Base-by-base conservation (phyloP, 2,113 vertebrate genomes). In the Pogonocichla stellata region DNA sequence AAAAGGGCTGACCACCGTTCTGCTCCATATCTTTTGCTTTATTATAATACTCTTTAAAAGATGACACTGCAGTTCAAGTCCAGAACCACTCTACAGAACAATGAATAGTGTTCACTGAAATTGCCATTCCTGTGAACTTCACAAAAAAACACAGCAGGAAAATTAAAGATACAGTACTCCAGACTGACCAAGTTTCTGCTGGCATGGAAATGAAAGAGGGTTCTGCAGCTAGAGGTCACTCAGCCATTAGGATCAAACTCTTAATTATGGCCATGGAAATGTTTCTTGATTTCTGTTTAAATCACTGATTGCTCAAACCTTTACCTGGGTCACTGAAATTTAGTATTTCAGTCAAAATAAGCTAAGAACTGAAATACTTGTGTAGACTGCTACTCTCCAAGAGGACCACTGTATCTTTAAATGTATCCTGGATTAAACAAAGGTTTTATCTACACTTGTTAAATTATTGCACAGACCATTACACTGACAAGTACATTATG, bases 31-130 rank as follows among this genome's bases (percentile, higher is more conserved):
- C 94, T 97, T 96, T 96, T 93, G 88, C 88, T 97, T 97, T 97
- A 97, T 97, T 97, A 25, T 78, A 94, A 96, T 96, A 93, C 71
- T 96, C 80, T 94, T 95, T 87, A 85, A 69, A 95, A 97, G 96
- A 96, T 95, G 95, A 97, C 95, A 97, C 92, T 77, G 97, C 92
- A 94, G 92, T 90, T 97, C 81, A 90, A 92, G 86, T 93, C 87
- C 11, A 74, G 94, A 90, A 97, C 93, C 95, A 93, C 87, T 97
- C 92, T 67, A 97, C 90, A 96, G 95, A 95, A 96, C 95, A 93
- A 97, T 70, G 88, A 94, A 36, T 62, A 93, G 62, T 8, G 75
- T 91, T 83, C 95, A 97, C 92, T 25, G 92, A 96, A 97, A 96
- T 64, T 0, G 10, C 43, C 88, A 60, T 90, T 95, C 93, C 95